A percentile compares a stretch with the other conserved stretches of the same genome.
Conservation (phyloP, 1,140 invertebrate genomes). For the Potamilus streckersoni region DNA sequence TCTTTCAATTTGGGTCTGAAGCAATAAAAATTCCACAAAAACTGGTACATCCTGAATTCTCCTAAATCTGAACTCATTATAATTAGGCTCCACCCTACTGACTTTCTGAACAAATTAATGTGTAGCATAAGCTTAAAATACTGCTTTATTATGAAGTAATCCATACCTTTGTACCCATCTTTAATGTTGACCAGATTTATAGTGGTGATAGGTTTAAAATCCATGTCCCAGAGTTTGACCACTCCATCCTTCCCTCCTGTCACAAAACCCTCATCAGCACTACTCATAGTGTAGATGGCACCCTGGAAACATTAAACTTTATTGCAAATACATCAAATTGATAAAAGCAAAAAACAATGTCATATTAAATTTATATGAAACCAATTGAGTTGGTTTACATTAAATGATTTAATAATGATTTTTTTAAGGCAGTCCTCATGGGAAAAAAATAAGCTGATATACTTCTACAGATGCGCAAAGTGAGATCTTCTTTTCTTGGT, state of each 20-base stretch:
- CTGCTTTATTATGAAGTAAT: no score
- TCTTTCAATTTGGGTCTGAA: no score
- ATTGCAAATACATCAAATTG: no score
- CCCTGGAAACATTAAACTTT: conserved; percentile 41
- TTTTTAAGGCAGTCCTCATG: background rate
- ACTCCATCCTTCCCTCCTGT: conserved; percentile 66
- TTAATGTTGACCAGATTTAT: conserved; percentile 58
- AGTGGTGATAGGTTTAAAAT: conserved; percentile 61
- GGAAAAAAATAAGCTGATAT: background rate
- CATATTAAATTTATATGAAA: no score
- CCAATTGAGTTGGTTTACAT: background rate
- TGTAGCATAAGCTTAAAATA: no score
- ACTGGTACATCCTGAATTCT: no score
- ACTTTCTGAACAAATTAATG: no score
- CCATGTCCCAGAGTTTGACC: conserved; percentile 62
- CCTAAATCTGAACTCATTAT: no score
- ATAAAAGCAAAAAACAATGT: background rate
- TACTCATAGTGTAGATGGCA: conserved; percentile 59
- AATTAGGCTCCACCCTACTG: no score
- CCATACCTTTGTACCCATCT: conserved; percentile 59
- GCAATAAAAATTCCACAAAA: no score
- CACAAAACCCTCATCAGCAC: conserved; percentile 61
- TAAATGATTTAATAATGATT: conserved; percentile 1
- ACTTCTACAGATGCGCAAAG: no score
- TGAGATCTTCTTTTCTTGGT: no score